Conservation (phyloP, 2,797 vertebrate species). For the Sebastes oblongus region DNA sequence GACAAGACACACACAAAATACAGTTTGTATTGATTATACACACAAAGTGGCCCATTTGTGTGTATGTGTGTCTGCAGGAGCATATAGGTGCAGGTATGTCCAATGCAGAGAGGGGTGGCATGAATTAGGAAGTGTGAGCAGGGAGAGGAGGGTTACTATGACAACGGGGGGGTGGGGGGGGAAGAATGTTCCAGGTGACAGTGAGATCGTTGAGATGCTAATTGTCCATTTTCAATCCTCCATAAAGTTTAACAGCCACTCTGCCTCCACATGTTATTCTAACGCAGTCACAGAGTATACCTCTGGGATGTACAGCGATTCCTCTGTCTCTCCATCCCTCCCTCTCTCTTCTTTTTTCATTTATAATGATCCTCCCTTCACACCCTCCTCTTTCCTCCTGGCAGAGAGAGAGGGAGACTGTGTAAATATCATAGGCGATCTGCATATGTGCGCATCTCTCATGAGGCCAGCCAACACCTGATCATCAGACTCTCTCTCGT, state of each 20-base stretch:
- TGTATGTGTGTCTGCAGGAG: background rate
- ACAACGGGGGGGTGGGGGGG: constrained; percentile 49
- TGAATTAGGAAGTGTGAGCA: constrained; percentile 63
- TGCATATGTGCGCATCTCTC: constrained; percentile 72
- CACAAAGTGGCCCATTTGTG: constrained; percentile 27
- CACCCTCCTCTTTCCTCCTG: constrained; percentile 36
- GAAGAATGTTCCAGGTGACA: constrained; percentile 75
- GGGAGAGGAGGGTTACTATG: constrained; percentile 69
- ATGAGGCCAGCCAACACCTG: constrained; percentile 71
- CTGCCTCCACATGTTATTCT: constrained; percentile 79
- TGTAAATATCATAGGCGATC: constrained; percentile 69
- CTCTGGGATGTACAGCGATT: constrained; percentile 67
- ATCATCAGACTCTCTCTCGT: constrained; percentile 58
- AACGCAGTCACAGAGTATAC: constrained; percentile 77
- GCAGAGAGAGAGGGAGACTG: constrained; percentile 43
- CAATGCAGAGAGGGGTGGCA: constrained; percentile 30
- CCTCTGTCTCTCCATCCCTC: constrained; percentile 27
- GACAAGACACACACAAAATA: constrained; percentile 30
- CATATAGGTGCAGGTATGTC: constrained; percentile 25
- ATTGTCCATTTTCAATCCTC: constrained; percentile 87
- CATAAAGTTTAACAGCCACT: constrained; percentile 86
- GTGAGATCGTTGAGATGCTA: constrained; percentile 83
- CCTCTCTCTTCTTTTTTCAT: constrained; percentile 5
- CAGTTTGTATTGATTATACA: constrained; percentile 46
- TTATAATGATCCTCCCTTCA: constrained; percentile 57